phyloP scores from a whole-genome alignment of 2,888 invertebrate species.

The Euplagia quadripunctaria region DNA sequence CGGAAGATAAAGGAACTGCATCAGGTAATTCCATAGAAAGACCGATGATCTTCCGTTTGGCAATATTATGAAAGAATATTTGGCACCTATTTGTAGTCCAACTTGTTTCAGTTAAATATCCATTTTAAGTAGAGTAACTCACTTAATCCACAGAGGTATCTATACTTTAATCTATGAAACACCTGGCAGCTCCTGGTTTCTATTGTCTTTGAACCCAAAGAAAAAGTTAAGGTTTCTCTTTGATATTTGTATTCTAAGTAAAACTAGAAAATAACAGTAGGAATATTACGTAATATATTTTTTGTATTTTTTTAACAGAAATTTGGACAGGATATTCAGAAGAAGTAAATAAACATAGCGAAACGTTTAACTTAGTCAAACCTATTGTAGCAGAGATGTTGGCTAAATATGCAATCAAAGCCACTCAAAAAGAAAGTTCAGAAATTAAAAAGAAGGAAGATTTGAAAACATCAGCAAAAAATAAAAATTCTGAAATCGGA shows the following conservation, averaged over 20 bases:
- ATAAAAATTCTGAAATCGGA: background rate
- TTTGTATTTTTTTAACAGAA: background rate
- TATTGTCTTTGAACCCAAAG: background rate
- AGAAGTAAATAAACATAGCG: background rate
- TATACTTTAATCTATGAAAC: too few relatives aligned
- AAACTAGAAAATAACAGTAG: too few relatives aligned
- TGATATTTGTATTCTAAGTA: too few relatives aligned
- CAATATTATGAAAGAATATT: too few relatives aligned
- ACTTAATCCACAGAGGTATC: too few relatives aligned
- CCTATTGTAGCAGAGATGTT: slow-evolving; percentile 5
- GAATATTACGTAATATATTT: background rate
- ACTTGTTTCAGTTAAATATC: too few relatives aligned
- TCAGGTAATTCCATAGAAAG: background rate
- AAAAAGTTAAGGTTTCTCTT: too few relatives aligned
- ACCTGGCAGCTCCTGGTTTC: background rate
- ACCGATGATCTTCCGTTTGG: background rate
- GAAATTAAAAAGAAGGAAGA: background rate
- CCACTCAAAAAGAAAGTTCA: background rate
- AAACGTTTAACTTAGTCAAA: background rate
- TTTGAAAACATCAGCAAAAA: background rate
- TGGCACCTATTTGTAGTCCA: too few relatives aligned
- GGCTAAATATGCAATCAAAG: background rate
- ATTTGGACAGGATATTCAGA: background rate
- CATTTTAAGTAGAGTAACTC: too few relatives aligned
- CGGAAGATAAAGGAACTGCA: background rate